Evolutionary conservation across 2,797 vertebrate genomes (phyloP).

Genomic region (Limnodromus scolopaceus): DNA sequence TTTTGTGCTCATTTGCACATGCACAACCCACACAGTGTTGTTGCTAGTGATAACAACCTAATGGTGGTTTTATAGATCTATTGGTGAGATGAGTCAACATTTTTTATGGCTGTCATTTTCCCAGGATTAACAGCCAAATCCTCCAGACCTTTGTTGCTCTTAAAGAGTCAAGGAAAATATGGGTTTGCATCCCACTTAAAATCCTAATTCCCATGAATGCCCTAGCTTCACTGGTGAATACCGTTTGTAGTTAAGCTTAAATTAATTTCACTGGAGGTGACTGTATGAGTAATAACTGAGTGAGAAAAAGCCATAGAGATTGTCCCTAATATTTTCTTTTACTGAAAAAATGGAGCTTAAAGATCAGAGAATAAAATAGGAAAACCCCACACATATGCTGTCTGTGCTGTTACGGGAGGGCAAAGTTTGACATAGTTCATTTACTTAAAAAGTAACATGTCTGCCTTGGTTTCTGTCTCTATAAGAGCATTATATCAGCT

Average conservation of each 20-base stretch:
- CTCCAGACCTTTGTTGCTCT: background rate
- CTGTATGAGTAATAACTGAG: background rate
- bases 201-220: background rate
- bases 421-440: background rate
- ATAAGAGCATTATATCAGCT: background rate
- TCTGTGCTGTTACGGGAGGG: background rate
- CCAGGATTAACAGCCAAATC: background rate
- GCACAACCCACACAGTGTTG: slow-evolving; percentile 12
- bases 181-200: background rate
- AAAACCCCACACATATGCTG: background rate
- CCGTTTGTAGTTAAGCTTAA: background rate
- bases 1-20: slow-evolving; percentile 15
- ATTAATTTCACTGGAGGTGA: background rate
- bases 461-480: background rate
- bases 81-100: background rate
- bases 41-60: slow-evolving; percentile 10
- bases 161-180: background rate
- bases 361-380: background rate
- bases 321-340: background rate
- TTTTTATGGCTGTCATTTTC: background rate
- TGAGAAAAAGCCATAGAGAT: background rate
- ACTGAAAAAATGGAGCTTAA: background rate
- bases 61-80: background rate
- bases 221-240: background rate
- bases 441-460: background rate